These are phyloP conservation scores for Phalanger gymnotis DNA, from an alignment of 2,797 vertebrate species.

Conservation along the genomic window DNA sequence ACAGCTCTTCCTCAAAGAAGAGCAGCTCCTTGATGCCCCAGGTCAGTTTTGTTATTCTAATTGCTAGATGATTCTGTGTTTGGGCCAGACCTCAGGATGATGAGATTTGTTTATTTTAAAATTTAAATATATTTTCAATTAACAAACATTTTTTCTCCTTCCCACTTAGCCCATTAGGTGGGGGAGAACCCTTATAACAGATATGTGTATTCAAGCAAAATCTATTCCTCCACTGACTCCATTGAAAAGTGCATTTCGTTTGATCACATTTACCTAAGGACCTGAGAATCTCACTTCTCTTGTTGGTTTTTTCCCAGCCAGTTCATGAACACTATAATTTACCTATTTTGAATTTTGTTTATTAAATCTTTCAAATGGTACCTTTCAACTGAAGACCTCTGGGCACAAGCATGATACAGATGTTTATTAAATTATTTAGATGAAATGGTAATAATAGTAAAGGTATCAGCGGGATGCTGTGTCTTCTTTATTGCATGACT, in stretches of 20 bases:
- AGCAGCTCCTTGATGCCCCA: neutral
- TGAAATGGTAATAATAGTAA: neutral
- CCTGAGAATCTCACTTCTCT: neutral
- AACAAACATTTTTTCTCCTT: neutral
- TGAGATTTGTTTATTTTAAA: neutral
- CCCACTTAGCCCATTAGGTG: neutral
- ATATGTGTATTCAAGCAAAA: neutral
- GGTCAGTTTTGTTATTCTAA: neutral
- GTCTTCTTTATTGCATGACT: neutral
- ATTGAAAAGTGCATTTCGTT: neutral
- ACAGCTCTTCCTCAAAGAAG: neutral
- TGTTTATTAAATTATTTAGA: neutral
- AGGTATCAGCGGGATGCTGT: neutral
- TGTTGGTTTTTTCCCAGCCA: neutral
- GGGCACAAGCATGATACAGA: neutral
- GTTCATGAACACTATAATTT: neutral
- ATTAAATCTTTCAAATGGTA: neutral
- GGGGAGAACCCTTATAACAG: neutral
- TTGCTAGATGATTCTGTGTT: neutral
- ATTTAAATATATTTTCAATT: neutral
- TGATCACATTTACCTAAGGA: neutral
- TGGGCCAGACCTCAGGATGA: neutral
- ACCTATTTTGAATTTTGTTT: neutral
- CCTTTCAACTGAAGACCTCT: neutral
- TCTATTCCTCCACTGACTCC: neutral